These are phyloP conservation scores for Eleutherodactylus coqui DNA, from an alignment of 2,797 vertebrate species.

Conservation along the genomic window DNA sequence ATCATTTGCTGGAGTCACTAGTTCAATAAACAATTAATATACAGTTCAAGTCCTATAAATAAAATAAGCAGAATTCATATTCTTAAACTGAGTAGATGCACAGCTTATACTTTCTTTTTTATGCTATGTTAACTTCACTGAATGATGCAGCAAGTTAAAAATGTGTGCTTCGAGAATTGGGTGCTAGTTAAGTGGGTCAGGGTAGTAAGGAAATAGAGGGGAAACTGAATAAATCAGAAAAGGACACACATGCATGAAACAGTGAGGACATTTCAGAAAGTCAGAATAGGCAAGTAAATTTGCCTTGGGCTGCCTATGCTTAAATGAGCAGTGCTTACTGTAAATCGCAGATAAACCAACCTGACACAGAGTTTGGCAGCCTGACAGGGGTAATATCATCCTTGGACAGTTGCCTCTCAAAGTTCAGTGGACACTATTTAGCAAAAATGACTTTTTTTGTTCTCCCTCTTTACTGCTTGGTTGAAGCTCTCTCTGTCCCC, in stretches of 20 bases:
- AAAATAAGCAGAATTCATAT: too few relatives aligned
- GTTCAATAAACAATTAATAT: not conserved
- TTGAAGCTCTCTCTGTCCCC: slow-evolving; percentile 48
- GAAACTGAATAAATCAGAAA: slow-evolving; percentile 58
- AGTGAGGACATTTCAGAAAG: slow-evolving; percentile 53
- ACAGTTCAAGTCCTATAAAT: not conserved
- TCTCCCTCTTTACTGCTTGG: slow-evolving; percentile 41
- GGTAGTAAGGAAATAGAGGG: slow-evolving; percentile 58
- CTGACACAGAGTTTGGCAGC: slow-evolving; percentile 60
- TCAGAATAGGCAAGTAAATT: slow-evolving; percentile 60
- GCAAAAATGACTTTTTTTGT: slow-evolving; percentile 45
- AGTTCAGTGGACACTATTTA: slow-evolving; percentile 62
- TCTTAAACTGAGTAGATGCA: not conserved
- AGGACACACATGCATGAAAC: slow-evolving; percentile 62
- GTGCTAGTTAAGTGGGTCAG: slow-evolving; percentile 56
- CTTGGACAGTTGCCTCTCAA: slow-evolving; percentile 62
- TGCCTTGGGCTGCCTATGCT: slow-evolving; percentile 58
- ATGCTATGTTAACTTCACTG: slow-evolving; percentile 7
- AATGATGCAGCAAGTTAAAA: not conserved
- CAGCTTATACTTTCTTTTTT: not conserved
- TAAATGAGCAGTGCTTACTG: slow-evolving; percentile 63
- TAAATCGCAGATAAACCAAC: slow-evolving; percentile 61
- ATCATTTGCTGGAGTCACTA: not conserved
- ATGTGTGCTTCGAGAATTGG: slow-evolving; percentile 1
- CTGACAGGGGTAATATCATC: slow-evolving; percentile 61